Base-by-base conservation (phyloP, 2,113 vertebrate species). In the Taxidea taxus region DNA sequence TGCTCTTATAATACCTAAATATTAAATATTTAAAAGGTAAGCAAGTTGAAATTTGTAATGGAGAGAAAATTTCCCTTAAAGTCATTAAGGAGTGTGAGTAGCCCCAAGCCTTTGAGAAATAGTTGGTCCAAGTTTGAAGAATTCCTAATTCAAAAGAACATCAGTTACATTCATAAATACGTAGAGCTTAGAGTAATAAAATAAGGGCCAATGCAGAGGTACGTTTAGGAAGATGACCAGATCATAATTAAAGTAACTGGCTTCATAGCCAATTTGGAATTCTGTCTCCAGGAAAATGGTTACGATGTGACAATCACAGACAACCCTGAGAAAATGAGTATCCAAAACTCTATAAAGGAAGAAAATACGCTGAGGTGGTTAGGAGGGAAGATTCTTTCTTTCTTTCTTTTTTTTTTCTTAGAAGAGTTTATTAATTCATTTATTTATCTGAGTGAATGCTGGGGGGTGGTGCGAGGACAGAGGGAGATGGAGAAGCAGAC, bases 1-100 rank as follows among this genome's bases (percentile, higher is more conserved):
- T 93, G 86, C 74, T 97, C 72, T 97, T 95, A 23, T 81, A 96
- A 97, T 89, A 93, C 29, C 42, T 91, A 93, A 64, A 80, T 91
- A 90, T 80, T 91, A 78, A 97, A 91, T 95, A 87, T 97, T 96
- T 92, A 91, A 95, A 97, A 96, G 44, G 74, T 93, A 97, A 96
- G 66, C 86, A 98, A 94, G 29, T 97, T 95, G 86, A 88, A 80
- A 94, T 94, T 93, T 97, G 74, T 90, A 97, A 94, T 80, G 75
- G 66, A 94, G 95, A 94, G 56, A 89, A 96, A 97, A 89, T 93
- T 49, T 91, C 78, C 47, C 77, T 94, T 90, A 82, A 94, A 85
- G 77, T 88, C 72, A 87, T 96, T 96, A 96, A 95, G 49, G 78
- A 96, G 75, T 29, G 10, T 92, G 86, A 87, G 72, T 68, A 93